A percentile compares a stretch with the other conserved stretches of the same genome.
Evolutionary conservation across 2,888 invertebrate genomes (phyloP).

Genomic region (Frankliniella fusca): DNA sequence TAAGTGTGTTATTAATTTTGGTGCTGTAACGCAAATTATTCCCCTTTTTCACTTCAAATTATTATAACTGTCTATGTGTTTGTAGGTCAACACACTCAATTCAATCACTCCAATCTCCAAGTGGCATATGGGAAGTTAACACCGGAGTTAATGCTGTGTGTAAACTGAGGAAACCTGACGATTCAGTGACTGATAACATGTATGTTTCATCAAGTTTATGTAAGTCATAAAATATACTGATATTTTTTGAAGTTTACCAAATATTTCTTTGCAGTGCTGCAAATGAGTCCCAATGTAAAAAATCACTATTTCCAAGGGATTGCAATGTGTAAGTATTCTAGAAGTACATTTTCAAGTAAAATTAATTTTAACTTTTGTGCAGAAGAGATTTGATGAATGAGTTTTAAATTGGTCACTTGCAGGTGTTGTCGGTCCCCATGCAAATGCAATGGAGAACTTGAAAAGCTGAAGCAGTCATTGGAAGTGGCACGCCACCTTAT

Average conservation of each 20-base stretch:
- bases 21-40: background rate
- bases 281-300: background rate
- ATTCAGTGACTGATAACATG: background rate
- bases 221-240: background rate
- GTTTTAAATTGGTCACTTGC: background rate
- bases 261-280: background rate
- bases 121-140: background rate
- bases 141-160: background rate
- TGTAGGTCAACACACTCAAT: background rate
- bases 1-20: background rate
- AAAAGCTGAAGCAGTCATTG: background rate
- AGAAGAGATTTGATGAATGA: background rate
- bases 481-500: background rate
- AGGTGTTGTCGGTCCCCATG: background rate
- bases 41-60: background rate
- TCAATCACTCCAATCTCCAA: background rate
- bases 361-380: background rate
- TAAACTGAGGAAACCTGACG: background rate
- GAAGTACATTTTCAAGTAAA: background rate
- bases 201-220: background rate
- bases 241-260: background rate
- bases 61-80: background rate
- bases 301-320: background rate
- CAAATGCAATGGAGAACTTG: background rate
- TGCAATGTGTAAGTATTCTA: background rate